Conservation (phyloP, 2,888 invertebrate species). For the Mycalesis mineus region DNA sequence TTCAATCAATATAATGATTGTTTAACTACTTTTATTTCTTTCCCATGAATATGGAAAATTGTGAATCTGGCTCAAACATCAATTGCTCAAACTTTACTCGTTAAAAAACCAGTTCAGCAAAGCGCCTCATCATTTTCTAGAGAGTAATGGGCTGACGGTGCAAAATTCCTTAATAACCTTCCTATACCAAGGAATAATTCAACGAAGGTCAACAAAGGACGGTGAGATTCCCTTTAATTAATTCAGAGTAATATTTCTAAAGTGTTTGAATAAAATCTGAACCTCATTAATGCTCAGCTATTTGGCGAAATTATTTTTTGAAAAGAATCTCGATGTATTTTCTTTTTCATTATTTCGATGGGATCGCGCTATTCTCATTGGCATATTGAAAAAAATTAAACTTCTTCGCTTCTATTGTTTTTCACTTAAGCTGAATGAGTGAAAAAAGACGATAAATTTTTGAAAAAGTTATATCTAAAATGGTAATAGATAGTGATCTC, state of each 20-base stretch:
- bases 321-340: neutral
- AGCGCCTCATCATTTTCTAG: constrained; percentile 16
- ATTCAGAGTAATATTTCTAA: constrained; percentile 39
- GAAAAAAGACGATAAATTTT: too few relatives aligned
- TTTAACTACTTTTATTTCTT: too few relatives aligned
- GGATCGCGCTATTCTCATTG: too few relatives aligned
- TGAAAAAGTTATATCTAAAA: too few relatives aligned
- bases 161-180: constrained; percentile 27
- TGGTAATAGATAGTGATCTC: too few relatives aligned
- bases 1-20: too few relatives aligned
- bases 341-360: too few relatives aligned
- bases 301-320: neutral
- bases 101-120: constrained; percentile 23
- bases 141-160: constrained; percentile 25
- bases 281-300: neutral
- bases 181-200: constrained; percentile 32
- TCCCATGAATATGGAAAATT: too few relatives aligned
- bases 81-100: constrained; percentile 20
- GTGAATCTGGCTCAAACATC: constrained; percentile 3
- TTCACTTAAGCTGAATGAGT: too few relatives aligned
- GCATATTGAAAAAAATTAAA: too few relatives aligned
- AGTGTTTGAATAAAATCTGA: constrained; percentile 10
- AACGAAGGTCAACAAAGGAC: constrained; percentile 35
- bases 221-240: constrained; percentile 40
- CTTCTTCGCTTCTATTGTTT: too few relatives aligned